Percentiles rank a stretch among this genome's conserved stretches.
Evolutionary conservation across 2,113 vertebrate genomes (phyloP).

Genomic region (Ellobius talpinus): DNA sequence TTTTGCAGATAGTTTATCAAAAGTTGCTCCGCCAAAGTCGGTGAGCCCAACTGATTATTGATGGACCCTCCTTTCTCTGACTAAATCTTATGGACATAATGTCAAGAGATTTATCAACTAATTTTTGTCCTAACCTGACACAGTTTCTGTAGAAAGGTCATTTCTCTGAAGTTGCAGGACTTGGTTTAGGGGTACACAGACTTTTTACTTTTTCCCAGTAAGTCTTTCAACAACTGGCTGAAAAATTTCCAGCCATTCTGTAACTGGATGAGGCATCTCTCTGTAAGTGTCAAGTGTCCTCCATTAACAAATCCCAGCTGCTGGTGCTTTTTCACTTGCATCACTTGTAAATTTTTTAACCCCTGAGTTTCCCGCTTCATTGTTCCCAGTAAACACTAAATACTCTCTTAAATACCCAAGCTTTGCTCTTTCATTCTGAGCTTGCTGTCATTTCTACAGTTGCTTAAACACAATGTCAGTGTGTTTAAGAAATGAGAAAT

Average conservation of each 20-base stretch:
- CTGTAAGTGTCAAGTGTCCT: conserved; percentile 93
- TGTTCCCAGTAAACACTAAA: conserved; percentile 93
- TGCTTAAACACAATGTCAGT: not conserved
- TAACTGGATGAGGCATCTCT: conserved; percentile 93
- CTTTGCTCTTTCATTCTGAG: not conserved
- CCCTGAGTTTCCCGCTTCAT: conserved; percentile 90
- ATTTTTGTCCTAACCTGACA: conserved; percentile 89
- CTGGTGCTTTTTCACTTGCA: conserved; percentile 92
- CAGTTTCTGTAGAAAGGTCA: conserved; percentile 64
- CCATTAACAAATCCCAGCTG: conserved; percentile 93
- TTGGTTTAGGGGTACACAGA: conserved; percentile 91
- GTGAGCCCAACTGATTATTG: not conserved
- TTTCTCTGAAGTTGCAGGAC: conserved; percentile 73
- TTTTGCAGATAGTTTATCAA: not conserved
- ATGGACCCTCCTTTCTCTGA: not conserved
- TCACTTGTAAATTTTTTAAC: conserved; percentile 91
- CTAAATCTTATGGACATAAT: not conserved
- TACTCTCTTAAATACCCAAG: conserved; percentile 92
- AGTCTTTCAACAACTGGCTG: conserved; percentile 92
- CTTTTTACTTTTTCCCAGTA: conserved; percentile 92
- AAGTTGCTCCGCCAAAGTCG: not conserved
- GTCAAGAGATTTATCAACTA: not conserved
- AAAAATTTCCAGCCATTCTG: conserved; percentile 92
- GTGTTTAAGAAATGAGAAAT: not conserved
- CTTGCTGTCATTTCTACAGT: not conserved